A percentile compares a stretch with the other conserved stretches of the same genome.
Evolutionary conservation across 2,113 vertebrate genomes (phyloP).

Genomic region (Syrrhaptes paradoxus): DNA sequence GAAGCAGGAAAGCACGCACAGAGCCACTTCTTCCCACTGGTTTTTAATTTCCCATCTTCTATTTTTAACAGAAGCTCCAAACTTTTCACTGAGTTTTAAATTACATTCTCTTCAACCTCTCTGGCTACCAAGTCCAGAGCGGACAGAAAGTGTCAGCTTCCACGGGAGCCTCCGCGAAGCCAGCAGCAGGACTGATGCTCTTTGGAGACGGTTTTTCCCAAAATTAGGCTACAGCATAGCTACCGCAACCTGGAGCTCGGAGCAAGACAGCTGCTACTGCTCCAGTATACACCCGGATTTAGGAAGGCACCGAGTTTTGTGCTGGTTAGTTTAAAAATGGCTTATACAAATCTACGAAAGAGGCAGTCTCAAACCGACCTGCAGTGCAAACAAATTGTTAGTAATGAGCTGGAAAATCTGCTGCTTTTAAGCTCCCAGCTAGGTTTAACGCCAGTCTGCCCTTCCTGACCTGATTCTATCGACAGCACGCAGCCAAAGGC

Average conservation of each 20-base stretch:
- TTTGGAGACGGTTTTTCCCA: not conserved
- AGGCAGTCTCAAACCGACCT: not conserved
- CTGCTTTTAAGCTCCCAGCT: not conserved
- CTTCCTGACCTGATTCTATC: not conserved
- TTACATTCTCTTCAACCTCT: not conserved
- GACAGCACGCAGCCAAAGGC: not conserved
- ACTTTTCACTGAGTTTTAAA: not conserved
- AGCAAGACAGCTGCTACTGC: not conserved
- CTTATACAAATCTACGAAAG: not conserved
- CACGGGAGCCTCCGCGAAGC: not conserved
- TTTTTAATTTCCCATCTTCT: not conserved
- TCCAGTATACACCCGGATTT: accelerated
- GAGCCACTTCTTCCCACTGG: not conserved
- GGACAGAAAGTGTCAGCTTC: not conserved
- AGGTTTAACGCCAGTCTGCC: not conserved
- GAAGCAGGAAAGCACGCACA: not conserved
- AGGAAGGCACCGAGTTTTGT: not conserved
- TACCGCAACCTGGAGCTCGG: not conserved
- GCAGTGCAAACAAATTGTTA: not conserved
- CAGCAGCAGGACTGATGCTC: not conserved
- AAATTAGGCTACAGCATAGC: not conserved
- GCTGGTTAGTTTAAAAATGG: not conserved
- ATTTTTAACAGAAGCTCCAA: not conserved
- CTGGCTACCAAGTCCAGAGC: not conserved
- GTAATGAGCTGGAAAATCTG: not conserved